phyloP scores from a whole-genome alignment of 2,113 vertebrate species.

The Syrrhaptes paradoxus region DNA sequence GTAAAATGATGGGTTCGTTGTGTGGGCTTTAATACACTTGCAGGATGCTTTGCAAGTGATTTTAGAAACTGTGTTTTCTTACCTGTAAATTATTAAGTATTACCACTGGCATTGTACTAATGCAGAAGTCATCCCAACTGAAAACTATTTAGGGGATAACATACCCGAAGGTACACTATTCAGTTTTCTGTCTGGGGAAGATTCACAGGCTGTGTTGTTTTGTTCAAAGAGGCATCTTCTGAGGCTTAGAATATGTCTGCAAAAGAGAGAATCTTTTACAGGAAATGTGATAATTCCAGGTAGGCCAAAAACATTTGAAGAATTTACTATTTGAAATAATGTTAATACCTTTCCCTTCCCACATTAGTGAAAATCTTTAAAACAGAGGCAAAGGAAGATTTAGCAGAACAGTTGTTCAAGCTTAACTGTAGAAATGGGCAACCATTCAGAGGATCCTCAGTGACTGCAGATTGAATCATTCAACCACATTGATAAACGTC shows the following conservation, averaged over 20 bases:
- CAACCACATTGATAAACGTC: neutral
- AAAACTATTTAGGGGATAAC: neutral
- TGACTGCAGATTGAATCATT: neutral
- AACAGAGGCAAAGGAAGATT: neutral
- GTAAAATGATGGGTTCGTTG: slow-evolving; percentile 68
- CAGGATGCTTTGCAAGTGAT: neutral
- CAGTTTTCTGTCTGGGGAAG: neutral
- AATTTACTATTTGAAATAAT: neutral
- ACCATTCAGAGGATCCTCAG: neutral
- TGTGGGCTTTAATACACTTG: neutral
- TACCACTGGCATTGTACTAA: neutral
- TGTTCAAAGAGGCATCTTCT: neutral
- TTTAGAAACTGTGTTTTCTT: neutral
- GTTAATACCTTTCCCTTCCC: neutral
- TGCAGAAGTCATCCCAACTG: neutral
- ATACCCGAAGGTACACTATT: neutral
- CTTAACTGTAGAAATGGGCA: neutral
- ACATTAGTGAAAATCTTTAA: neutral
- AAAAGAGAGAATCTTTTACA: neutral
- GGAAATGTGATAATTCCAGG: neutral
- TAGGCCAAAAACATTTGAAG: neutral
- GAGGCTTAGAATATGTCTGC: neutral
- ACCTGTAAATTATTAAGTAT: neutral
- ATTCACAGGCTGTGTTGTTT: rapidly evolving
- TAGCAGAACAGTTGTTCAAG: neutral